Conservation (phyloP, 2,888 invertebrate species). For the Apamea anceps region DNA sequence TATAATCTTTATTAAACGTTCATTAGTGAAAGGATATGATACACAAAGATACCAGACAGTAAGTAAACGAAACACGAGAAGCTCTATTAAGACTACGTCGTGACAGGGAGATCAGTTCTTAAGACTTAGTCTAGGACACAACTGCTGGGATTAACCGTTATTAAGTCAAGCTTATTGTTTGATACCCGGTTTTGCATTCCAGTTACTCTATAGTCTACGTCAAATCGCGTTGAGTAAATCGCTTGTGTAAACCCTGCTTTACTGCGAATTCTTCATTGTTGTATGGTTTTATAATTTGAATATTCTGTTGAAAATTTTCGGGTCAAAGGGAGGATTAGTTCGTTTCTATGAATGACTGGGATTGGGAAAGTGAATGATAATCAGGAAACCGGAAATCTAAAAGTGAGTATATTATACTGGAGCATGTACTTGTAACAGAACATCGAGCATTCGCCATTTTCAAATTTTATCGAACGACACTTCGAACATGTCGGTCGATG, state of each 20-base stretch:
- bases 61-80: conserved; percentile 1
- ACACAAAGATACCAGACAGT: neutral
- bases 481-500: neutral
- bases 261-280: conserved; percentile 1
- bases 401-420: neutral
- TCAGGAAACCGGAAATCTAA: neutral
- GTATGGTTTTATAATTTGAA: neutral
- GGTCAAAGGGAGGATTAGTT: neutral
- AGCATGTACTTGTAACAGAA: neutral
- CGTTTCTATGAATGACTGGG: too few species aligned
- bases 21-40: neutral
- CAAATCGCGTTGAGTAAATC: conserved; percentile 27
- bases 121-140: conserved; percentile 44
- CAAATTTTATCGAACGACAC: too few species aligned
- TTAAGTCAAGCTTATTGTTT: conserved; percentile 61
- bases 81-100: conserved; percentile 27
- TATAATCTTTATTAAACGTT: neutral
- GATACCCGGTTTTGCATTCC: conserved; percentile 35
- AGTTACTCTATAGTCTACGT: conserved; percentile 13
- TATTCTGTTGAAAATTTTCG: neutral
- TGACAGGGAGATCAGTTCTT: conserved; percentile 38
- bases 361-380: neutral
- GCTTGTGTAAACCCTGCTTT: conserved; percentile 8
- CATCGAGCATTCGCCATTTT: neutral
- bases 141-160: conserved; percentile 43